Conservation (phyloP, 1,140 invertebrate genomes). For the Spodoptera frugiperda region DNA sequence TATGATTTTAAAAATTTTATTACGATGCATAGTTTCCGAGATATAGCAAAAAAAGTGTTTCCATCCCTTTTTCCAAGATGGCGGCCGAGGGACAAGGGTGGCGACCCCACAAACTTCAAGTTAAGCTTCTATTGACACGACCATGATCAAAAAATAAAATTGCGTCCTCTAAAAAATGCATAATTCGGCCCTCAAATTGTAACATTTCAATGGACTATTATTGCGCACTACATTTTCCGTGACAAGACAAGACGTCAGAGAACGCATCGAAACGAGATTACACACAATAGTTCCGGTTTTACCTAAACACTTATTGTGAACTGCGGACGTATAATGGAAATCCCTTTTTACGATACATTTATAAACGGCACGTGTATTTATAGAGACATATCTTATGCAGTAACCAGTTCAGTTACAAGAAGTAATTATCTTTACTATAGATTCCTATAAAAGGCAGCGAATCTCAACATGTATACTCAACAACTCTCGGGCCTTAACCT, state of each 20-base stretch:
- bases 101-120: too few species aligned
- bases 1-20: too few species aligned
- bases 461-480: neutral
- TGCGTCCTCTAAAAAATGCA: too few species aligned
- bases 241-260: neutral
- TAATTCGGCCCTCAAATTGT: too few species aligned
- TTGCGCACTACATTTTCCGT: neutral
- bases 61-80: too few species aligned
- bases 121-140: too few species aligned
- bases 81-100: too few species aligned
- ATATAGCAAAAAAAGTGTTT: too few species aligned
- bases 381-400: constrained; percentile 8
- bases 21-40: too few species aligned
- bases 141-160: too few species aligned
- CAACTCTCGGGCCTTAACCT: too few species aligned
- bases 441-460: neutral
- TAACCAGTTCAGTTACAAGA: neutral
- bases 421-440: constrained; percentile 13
- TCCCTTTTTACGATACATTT: constrained; percentile 10
- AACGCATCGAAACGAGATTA: neutral
- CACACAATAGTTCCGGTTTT: neutral
- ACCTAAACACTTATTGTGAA: neutral
- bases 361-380: constrained; percentile 10
- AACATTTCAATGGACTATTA: neutral
- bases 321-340: constrained; percentile 7